Evolutionary conservation across 2,113 vertebrate genomes (phyloP).

Genomic region (Spheniscus mendiculus): DNA sequence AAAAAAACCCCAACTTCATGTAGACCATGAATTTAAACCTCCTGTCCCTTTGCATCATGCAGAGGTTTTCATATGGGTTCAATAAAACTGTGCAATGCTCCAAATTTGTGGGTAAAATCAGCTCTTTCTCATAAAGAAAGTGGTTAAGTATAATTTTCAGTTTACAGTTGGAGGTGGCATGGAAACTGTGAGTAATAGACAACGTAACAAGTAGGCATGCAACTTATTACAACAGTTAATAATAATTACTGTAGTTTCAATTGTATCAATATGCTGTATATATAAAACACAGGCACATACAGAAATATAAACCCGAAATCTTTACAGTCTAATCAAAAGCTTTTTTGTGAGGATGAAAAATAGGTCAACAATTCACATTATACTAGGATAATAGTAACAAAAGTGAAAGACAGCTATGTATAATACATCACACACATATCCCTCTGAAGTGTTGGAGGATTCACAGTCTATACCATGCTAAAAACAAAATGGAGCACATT

Average conservation of each 20-base stretch:
- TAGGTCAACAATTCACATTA: neutral
- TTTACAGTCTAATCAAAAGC: neutral
- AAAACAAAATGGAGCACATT: neutral
- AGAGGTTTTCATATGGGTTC: conserved; percentile 44
- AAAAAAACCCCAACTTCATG: too few relatives aligned
- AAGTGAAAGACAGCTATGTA: neutral
- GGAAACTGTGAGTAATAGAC: conserved; percentile 50
- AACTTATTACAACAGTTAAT: neutral
- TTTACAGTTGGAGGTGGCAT: neutral
- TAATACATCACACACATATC: neutral
- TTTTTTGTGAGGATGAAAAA: neutral
- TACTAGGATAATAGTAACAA: neutral
- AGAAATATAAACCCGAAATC: neutral
- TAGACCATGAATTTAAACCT: neutral
- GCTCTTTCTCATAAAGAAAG: conserved; percentile 31
- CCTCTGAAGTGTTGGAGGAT: neutral
- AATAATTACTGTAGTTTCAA: neutral
- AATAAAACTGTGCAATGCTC: conserved; percentile 16
- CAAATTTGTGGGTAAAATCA: conserved; percentile 45
- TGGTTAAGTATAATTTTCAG: conserved; percentile 20
- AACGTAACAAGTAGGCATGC: neutral
- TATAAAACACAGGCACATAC: neutral
- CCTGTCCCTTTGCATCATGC: neutral
- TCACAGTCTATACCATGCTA: neutral
- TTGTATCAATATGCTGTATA: neutral